phyloP scores from a whole-genome alignment of 1,140 invertebrate species.

The Lordiphosa stackelbergi region DNA sequence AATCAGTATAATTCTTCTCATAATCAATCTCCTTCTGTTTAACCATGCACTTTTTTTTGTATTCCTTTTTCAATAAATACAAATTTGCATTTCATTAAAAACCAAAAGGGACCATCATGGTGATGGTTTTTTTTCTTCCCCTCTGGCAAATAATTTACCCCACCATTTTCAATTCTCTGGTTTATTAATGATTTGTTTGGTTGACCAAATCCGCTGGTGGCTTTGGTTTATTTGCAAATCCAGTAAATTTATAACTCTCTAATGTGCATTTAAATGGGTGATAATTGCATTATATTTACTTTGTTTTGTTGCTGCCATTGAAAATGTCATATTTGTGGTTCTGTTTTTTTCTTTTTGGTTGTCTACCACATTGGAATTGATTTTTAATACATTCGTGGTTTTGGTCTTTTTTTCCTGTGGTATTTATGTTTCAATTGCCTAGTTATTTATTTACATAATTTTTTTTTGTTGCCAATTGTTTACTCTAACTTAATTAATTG shows the following conservation, averaged over 20 bases:
- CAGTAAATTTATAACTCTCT: constrained; percentile 46
- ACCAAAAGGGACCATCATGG: constrained; percentile 3
- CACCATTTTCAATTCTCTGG: constrained; percentile 21
- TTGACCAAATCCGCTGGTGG: constrained; percentile 48
- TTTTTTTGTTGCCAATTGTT: constrained; percentile 21
- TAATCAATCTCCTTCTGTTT: too few relatives aligned
- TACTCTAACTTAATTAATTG: constrained; percentile 24
- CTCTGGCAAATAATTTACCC: constrained; percentile 2
- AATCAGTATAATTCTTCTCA: too few relatives aligned
- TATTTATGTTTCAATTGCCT: constrained; percentile 23
- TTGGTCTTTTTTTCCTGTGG: constrained; percentile 3
- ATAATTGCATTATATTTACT: constrained; percentile 51
- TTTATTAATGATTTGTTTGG: constrained; percentile 48
- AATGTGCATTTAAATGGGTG: constrained; percentile 51
- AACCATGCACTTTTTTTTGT: too few relatives aligned
- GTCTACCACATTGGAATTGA: constrained; percentile 60
- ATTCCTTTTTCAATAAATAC: neutral
- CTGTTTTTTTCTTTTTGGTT: constrained; percentile 19
- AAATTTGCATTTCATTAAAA: constrained; percentile 18
- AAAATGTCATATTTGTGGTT: constrained; percentile 55
- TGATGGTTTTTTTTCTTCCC: neutral
- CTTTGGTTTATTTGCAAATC: constrained; percentile 16
- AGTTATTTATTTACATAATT: constrained; percentile 21
- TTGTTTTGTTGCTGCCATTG: constrained; percentile 12
- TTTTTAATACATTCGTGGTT: constrained; percentile 46